Evolutionary conservation across 2,888 invertebrate genomes (phyloP), one percentile per base, ranked within the genome.

Genomic region (Polylopha cassiicola): DNA sequence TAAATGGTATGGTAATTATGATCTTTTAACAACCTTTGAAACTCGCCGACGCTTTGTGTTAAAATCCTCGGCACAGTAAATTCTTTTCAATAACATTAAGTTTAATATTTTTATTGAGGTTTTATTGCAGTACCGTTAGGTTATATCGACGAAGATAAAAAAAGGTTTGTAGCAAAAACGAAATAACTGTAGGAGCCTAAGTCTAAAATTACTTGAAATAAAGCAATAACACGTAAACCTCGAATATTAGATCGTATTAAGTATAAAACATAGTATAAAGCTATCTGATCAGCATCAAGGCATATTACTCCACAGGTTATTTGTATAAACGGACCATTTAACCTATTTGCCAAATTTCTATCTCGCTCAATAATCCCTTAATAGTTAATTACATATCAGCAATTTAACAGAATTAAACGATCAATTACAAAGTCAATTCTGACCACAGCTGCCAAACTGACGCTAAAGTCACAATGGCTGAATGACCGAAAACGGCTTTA

Each of bases 11-110:
- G 61, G 61, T 61, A 64, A 73, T 76, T 63, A 73, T 67, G 64
- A 65, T 56, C 55, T 63, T 62, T 75, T 73, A 67, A 76, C 65
- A 65, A 57, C 58, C 38, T 73, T 73, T 74, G 69, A 64, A 51
- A 28, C 29, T 33, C 14, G 61, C 75, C 78, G 76, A 56, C 57
- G 44, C 51, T 61, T 66, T 65, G 54, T 51, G 55, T 61, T 63
- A 54, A 64, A 64, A 63, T 59, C 59, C 51, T 58, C 55, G 61
- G 57, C 52, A 43, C 55, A 44, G 51, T 50, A n/a, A n/a, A 43
- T 47, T 30, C 45, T 56, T 51, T 55, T 51, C 20, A 22, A 34
- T 46, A 38, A 38, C 23, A 28, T 38, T 8, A 37, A 30, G 37
- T 34, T 50, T 42, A 56, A 61, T 61, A 59, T 54, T 61, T 68